Evolutionary conservation across 2,797 vertebrate genomes (phyloP).

Genomic region (Natrix natrix): DNA sequence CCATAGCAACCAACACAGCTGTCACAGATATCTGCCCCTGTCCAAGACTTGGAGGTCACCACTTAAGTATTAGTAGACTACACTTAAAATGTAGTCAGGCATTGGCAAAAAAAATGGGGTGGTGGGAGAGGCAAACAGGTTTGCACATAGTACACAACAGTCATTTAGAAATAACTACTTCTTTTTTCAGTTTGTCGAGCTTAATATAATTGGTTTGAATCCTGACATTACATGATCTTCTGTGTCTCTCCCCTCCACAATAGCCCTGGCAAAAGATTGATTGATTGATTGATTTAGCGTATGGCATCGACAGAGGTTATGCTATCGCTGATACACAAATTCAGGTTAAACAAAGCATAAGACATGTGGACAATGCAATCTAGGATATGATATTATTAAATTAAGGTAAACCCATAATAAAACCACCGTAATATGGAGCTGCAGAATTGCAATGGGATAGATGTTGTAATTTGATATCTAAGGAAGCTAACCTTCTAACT

Average conservation of each 20-base stretch:
- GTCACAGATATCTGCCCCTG: not conserved
- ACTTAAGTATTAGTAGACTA: not conserved
- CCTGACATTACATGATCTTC: not conserved
- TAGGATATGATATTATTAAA: not conserved
- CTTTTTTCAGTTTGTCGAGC: too few relatives aligned
- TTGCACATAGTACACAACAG: not conserved
- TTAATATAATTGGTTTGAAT: not conserved
- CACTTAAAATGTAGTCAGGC: not conserved
- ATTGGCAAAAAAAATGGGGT: too few relatives aligned
- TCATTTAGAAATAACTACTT: not conserved
- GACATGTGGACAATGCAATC: not conserved
- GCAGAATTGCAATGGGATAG: not conserved
- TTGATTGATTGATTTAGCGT: too few relatives aligned
- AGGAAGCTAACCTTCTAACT: too few relatives aligned
- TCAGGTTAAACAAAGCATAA: not conserved
- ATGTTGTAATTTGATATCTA: too few relatives aligned
- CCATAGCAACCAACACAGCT: constrained; percentile 20
- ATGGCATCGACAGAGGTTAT: not conserved
- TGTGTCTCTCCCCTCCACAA: not conserved
- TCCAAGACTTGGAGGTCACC: not conserved
- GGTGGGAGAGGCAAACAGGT: not conserved
- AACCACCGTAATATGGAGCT: not conserved
- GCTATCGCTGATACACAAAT: not conserved
- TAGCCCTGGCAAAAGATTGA: not conserved
- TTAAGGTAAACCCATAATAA: not conserved